A percentile compares a stretch with the other conserved stretches of the same genome.
Evolutionary conservation across 2,113 vertebrate species (phyloP).

Genomic region (Seriola dumerili): DNA sequence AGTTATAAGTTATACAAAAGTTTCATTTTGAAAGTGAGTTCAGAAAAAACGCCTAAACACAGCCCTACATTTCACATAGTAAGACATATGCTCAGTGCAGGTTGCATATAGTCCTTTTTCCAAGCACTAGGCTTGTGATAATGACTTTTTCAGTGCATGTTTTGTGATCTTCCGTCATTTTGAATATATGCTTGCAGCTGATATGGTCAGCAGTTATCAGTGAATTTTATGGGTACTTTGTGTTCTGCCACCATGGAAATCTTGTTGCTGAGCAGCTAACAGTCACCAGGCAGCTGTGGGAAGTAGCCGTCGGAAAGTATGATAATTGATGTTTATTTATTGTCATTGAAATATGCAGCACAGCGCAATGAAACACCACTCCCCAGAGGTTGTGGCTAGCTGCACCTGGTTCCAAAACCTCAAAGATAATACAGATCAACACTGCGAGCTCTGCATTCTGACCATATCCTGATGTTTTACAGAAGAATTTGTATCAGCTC

Average conservation of each 20-base stretch:
- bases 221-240: constrained; percentile 9
- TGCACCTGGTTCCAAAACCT: constrained; percentile 70
- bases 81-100: no score
- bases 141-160: background rate
- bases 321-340: constrained; percentile 81
- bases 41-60: background rate
- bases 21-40: background rate
- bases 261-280: constrained; percentile 26
- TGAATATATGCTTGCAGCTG: background rate
- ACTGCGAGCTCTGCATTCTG: background rate
- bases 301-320: constrained; percentile 68
- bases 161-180: background rate
- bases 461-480: constrained; percentile 26
- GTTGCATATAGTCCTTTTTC: no score
- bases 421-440: constrained; percentile 53
- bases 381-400: constrained; percentile 48
- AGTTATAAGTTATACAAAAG: constrained; percentile 4
- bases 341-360: constrained; percentile 72
- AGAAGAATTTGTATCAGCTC: constrained; percentile 2
- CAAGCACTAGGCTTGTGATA: no score
- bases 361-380: constrained; percentile 49
- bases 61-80: background rate
- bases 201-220: constrained; percentile 11
- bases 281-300: constrained; percentile 53
- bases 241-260: constrained; percentile 31